phyloP scores from a whole-genome alignment of 2,888 invertebrate species.

The Merodon equestris region DNA sequence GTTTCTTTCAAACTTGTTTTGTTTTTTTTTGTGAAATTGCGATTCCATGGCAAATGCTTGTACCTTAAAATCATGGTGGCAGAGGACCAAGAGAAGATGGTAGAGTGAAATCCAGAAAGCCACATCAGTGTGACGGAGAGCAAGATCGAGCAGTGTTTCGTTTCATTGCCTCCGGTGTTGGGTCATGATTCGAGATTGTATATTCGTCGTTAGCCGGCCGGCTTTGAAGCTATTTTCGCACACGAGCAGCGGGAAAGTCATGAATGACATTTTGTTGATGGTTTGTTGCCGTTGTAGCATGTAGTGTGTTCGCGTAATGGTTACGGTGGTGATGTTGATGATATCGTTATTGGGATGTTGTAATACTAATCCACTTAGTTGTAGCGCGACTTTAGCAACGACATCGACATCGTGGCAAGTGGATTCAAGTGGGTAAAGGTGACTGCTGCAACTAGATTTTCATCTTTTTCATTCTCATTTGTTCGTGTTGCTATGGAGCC shows the following conservation, averaged over 20 bases:
- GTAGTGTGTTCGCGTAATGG: background rate
- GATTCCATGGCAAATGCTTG: slow-evolving; percentile 29
- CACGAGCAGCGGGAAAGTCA: too few relatives aligned
- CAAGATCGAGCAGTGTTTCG: slow-evolving; percentile 30
- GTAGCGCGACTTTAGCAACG: too few relatives aligned
- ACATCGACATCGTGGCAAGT: slow-evolving; percentile 47
- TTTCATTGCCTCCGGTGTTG: slow-evolving; percentile 55
- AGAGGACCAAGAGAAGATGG: slow-evolving; percentile 20
- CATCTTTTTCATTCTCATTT: slow-evolving; percentile 50
- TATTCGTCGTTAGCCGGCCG: slow-evolving; percentile 37
- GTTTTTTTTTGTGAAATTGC: slow-evolving; percentile 29
- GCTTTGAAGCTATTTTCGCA: slow-evolving; percentile 25
- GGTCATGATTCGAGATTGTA: slow-evolving; percentile 48
- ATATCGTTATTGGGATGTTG: slow-evolving; percentile 57
- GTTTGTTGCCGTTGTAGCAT: slow-evolving; percentile 35
- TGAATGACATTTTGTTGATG: slow-evolving; percentile 43
- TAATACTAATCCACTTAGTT: slow-evolving; percentile 68
- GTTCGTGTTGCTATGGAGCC: slow-evolving; percentile 37
- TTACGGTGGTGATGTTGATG: slow-evolving; percentile 21
- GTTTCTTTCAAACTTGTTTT: too few relatives aligned
- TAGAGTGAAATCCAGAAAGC: slow-evolving; percentile 56
- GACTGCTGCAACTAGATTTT: slow-evolving; percentile 55
- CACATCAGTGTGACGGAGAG: slow-evolving; percentile 56
- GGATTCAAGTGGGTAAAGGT: slow-evolving; percentile 66
- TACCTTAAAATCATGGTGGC: too few relatives aligned